Evolutionary conservation across 1,140 invertebrate species (phyloP).

Genomic region (Littorina saxatilis): DNA sequence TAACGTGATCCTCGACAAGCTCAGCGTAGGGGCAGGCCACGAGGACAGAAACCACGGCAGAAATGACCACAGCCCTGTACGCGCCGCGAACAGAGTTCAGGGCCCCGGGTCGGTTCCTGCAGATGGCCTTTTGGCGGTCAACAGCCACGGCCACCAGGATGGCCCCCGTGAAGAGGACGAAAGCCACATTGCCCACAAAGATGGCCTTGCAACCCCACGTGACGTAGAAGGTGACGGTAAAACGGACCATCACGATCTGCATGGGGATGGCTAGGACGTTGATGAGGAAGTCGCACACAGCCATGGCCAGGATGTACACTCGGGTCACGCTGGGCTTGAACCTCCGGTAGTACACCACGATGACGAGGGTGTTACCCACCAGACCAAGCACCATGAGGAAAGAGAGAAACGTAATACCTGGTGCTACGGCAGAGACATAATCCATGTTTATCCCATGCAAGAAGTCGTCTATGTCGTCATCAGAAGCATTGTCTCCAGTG

Average conservation of each 20-base stretch:
- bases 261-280: slow-evolving; percentile 49
- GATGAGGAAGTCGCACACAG: slow-evolving; percentile 49
- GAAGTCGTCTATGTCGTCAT: background rate
- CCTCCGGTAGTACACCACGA: slow-evolving; percentile 50
- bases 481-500: no score
- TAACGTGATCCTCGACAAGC: no score
- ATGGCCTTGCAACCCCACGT: slow-evolving; percentile 40
- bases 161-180: slow-evolving; percentile 36
- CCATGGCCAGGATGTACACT: slow-evolving; percentile 53
- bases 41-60: no score
- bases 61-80: no score
- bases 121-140: slow-evolving; percentile 50
- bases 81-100: no score
- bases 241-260: slow-evolving; percentile 45
- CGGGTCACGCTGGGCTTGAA: slow-evolving; percentile 49
- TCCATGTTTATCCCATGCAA: no score
- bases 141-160: slow-evolving; percentile 50
- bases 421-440: background rate
- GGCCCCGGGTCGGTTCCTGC: no score
- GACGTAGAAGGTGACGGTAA: slow-evolving; percentile 24
- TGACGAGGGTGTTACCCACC: slow-evolving; percentile 54
- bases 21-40: no score
- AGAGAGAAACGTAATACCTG: slow-evolving; percentile 46
- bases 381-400: no score
- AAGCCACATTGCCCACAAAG: slow-evolving; percentile 40